A percentile compares a stretch with the other conserved stretches of the same genome.
Evolutionary conservation across 2,888 invertebrate species (phyloP).

Genomic region (Drosophila atroscutellata): DNA sequence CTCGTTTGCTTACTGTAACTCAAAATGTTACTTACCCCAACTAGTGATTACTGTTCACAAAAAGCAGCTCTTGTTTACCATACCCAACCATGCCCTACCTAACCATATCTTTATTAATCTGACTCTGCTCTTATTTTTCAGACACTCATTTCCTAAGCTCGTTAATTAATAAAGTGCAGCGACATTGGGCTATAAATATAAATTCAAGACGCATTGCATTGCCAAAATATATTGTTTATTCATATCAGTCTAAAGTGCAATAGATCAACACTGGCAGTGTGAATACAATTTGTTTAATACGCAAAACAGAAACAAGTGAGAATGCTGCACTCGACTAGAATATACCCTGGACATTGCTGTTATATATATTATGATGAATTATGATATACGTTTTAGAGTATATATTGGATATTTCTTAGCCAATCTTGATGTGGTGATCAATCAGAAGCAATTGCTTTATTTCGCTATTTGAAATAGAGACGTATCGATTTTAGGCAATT

Average conservation of each 20-base stretch:
- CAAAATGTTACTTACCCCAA: not conserved
- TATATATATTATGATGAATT: not conserved
- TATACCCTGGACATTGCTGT: not conserved
- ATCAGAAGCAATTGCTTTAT: not conserved
- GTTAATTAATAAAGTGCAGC: slow-evolving; percentile 45
- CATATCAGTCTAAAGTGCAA: slow-evolving; percentile 59
- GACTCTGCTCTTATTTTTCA: slow-evolving; percentile 4
- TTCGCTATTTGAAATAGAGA: not conserved
- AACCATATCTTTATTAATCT: slow-evolving; percentile 1
- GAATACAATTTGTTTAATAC: slow-evolving; percentile 59
- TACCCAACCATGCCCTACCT: not conserved
- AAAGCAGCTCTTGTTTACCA: not conserved
- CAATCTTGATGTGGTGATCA: not conserved
- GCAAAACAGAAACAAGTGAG: slow-evolving; percentile 45
- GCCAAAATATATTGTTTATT: slow-evolving; percentile 16
- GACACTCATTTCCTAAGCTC: slow-evolving; percentile 31
- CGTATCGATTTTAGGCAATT: not conserved
- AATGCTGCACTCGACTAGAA: not conserved
- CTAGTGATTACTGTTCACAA: not conserved
- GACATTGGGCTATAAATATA: not conserved
- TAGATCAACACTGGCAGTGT: slow-evolving; percentile 55
- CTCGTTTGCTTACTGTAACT: too few species aligned
- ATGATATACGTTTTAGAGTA: not conserved
- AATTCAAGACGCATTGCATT: slow-evolving; percentile 6
- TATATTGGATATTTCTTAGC: not conserved